phyloP scores from a whole-genome alignment of 2,113 vertebrate genomes.

The Rhea pennata region DNA sequence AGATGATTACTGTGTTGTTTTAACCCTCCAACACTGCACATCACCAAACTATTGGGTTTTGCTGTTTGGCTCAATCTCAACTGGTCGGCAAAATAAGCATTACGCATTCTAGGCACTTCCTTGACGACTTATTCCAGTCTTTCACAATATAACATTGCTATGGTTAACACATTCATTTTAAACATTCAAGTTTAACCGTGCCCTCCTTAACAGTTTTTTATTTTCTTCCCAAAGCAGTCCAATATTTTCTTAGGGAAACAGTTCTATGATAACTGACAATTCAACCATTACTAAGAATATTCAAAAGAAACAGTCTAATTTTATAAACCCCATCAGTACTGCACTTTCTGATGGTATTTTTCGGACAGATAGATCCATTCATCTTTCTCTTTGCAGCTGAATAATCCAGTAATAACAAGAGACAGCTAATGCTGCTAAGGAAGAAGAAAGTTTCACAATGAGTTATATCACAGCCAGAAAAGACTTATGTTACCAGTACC shows the following conservation, averaged over 20 bases:
- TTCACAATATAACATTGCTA: not conserved
- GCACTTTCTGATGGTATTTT: not conserved
- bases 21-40: not conserved
- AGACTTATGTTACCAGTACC: constrained; percentile 65
- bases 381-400: not conserved
- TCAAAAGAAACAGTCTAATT: not conserved
- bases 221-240: not conserved
- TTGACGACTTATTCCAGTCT: not conserved
- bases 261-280: not conserved
- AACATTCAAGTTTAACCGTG: not conserved
- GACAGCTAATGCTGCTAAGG: constrained; percentile 56
- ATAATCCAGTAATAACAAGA: constrained; percentile 32
- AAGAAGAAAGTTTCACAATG: constrained; percentile 25
- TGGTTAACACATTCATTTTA: not conserved
- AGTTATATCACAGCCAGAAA: constrained; percentile 53
- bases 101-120: not conserved
- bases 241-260: not conserved
- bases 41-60: not conserved
- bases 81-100: not conserved
- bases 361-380: not conserved
- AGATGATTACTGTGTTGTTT: not conserved
- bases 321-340: not conserved
- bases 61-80: not conserved
- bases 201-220: not conserved
- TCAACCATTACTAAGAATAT: not conserved